Evolutionary conservation across 2,888 invertebrate species (phyloP), one percentile per base, ranked within the genome.

Genomic region (Embidobia sp.): DNA sequence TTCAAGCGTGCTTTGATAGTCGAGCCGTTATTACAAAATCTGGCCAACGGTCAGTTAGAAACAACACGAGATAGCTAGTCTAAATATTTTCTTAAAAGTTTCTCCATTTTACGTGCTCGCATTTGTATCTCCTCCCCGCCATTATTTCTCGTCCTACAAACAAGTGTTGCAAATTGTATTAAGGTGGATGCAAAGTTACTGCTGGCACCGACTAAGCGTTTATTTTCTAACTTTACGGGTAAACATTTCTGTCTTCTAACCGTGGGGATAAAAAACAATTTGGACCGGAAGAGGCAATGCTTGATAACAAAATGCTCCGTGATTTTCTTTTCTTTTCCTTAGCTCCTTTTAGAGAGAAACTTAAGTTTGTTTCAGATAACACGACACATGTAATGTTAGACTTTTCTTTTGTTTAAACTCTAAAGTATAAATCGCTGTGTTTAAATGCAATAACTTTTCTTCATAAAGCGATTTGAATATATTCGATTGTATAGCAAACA

Each of bases 131-230:
- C 18, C 8, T 22, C 11, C 11, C n/a, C 29, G 29, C 27, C 61
- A 11, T 51, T 59, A 61, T 19, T 61, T 61, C 26, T 61, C 59
- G 44, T 49, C n/a, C 19, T 29, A 61, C 33, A 22, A 61, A 61
- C 53, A 53, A 70, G 11, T n/a, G 53, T 51, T 35, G 61, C 61
- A 70, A 61, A 70, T 70, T 70, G 61, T 61, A 44, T 53, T 35
- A 51, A 59, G 59, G 44, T 55, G 33, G 13, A 61, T 70, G 69
- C 69, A 70, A 61, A 70, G 69, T 70, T 70, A 70, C 69, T 11
- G 37, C 15, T 31, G 22, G n/a, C n/a, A n/a, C n/a, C n/a, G n/a
- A n/a, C n/a, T n/a, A n/a, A n/a, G 61, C 70, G 18, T 53, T 63
- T 53, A 44, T 72, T 53, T 55, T 40, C 19, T 18, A 63, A 72